Evolutionary conservation across 2,888 invertebrate genomes (phyloP).

Genomic region (Trissolcus japonicus): DNA sequence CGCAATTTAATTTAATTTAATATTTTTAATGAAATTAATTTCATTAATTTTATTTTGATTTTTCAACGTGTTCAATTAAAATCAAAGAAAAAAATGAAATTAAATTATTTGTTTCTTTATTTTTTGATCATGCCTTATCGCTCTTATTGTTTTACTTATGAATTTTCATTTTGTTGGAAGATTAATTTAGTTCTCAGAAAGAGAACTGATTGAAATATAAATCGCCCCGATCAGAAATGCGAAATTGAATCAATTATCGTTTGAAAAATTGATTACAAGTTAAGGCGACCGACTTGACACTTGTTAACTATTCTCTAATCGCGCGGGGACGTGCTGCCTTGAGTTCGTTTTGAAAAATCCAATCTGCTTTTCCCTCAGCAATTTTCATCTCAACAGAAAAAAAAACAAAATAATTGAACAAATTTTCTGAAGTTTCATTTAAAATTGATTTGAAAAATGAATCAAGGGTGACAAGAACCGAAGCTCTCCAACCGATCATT

Average conservation of each 20-base stretch:
- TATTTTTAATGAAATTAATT: no score
- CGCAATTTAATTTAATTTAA: no score
- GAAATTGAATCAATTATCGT: background rate
- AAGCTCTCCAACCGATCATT: conserved; percentile 18
- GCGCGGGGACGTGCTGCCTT: conserved; percentile 18
- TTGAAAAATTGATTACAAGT: conserved; percentile 5
- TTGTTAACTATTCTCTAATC: background rate
- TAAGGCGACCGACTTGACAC: no score
- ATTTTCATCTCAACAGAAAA: conserved; percentile 24
- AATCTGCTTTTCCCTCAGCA: conserved; percentile 17
- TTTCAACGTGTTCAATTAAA: no score
- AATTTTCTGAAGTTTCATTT: conserved; percentile 10
- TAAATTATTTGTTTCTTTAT: no score
- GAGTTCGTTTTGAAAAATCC: conserved; percentile 11
- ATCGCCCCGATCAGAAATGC: background rate
- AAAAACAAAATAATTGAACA: conserved; percentile 19
- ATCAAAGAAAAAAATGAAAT: no score
- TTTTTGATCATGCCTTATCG: no score
- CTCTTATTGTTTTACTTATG: no score
- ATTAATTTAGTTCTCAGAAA: no score
- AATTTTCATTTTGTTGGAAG: no score
- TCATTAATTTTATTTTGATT: no score
- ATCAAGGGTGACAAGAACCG: conserved; percentile 16
- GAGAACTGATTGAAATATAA: background rate
- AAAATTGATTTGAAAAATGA: conserved; percentile 12